Evolutionary conservation across 2,888 invertebrate genomes (phyloP).

Genomic region (Ceratothoa steindachneri): DNA sequence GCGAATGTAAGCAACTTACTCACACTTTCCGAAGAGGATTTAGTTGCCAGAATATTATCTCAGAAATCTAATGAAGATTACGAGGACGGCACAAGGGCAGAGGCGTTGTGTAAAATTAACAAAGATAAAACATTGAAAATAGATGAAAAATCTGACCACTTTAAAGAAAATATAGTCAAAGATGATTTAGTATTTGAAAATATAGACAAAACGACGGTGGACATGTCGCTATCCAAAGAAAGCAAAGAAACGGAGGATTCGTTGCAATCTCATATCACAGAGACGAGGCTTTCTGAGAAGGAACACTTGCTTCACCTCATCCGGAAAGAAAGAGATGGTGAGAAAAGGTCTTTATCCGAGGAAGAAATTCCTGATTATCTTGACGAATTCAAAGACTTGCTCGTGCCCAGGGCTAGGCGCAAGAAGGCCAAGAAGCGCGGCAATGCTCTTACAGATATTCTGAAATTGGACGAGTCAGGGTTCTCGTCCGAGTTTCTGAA

Average conservation of each 20-base stretch:
- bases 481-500: not conserved
- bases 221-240: too few relatives aligned
- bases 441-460: not conserved
- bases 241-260: too few relatives aligned
- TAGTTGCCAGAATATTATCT: slow-evolving; percentile 7
- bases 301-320: slow-evolving; percentile 11
- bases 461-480: not conserved
- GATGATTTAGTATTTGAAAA: too few relatives aligned
- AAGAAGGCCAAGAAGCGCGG: not conserved
- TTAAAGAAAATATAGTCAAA: too few relatives aligned
- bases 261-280: too few relatives aligned
- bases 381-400: not conserved
- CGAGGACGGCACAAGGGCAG: not conserved
- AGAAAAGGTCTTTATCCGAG: not conserved
- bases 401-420: not conserved
- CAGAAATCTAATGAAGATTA: not conserved
- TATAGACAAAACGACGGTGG: too few relatives aligned
- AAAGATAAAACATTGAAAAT: too few relatives aligned
- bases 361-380: not conserved
- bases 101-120: too few relatives aligned
- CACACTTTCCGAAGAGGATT: not conserved
- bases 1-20: not conserved
- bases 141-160: too few relatives aligned
- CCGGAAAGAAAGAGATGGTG: slow-evolving; percentile 10
- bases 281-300: not conserved